A percentile compares a stretch with the other conserved stretches of the same genome.
phyloP scores from a whole-genome alignment of 1,140 invertebrate genomes.

The Brachionus rubens region DNA sequence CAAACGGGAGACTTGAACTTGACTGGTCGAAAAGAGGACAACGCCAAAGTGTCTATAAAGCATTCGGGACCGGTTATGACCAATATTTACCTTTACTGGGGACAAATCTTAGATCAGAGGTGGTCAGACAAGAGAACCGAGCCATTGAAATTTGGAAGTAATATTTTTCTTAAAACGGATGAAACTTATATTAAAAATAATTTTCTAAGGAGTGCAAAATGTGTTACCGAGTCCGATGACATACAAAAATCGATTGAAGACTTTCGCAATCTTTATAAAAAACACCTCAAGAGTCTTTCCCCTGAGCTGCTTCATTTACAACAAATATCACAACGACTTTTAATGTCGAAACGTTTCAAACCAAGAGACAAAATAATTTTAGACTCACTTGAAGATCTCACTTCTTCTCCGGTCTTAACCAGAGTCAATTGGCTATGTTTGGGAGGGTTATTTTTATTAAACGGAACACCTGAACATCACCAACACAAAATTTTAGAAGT shows the following conservation, averaged over 20 bases:
- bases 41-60: not conserved
- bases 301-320: not conserved
- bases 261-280: not conserved
- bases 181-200: too few relatives aligned
- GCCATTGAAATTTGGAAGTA: conserved; percentile 17
- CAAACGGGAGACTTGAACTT: not conserved
- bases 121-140: not conserved
- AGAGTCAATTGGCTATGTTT: not conserved
- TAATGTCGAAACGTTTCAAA: conserved; percentile 4
- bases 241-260: not conserved
- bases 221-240: not conserved
- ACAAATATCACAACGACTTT: not conserved
- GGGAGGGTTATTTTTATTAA: not conserved
- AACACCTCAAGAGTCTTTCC: not conserved
- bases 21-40: not conserved
- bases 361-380: conserved; percentile 8
- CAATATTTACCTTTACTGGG: conserved; percentile 13
- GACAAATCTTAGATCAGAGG: not conserved
- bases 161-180: too few relatives aligned
- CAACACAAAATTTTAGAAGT: not conserved
- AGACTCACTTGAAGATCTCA: not conserved
- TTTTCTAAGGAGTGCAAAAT: too few relatives aligned
- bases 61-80: not conserved
- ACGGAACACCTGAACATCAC: not conserved
- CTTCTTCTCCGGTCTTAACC: not conserved